Conservation (phyloP, 2,113 vertebrate genomes). For the Ondatra zibethicus region DNA sequence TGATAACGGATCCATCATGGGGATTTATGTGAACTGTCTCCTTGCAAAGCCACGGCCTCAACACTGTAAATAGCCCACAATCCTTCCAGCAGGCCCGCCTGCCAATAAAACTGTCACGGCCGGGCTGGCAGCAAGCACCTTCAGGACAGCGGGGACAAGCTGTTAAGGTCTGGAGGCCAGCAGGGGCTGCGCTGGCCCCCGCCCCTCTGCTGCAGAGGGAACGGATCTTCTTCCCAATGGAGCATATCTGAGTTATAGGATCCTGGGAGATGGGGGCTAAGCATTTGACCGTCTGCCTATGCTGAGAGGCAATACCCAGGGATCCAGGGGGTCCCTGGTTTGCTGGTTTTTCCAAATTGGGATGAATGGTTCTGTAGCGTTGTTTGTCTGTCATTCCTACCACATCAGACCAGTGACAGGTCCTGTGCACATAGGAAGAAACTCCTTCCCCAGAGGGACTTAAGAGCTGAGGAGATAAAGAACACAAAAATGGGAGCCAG, state of each 20-base stretch:
- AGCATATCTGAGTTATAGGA: background rate
- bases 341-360: background rate
- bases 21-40: slow-evolving; percentile 93
- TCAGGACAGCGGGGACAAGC: slow-evolving; percentile 85
- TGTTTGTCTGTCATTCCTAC: background rate
- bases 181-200: background rate
- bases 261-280: background rate
- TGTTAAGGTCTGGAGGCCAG: slow-evolving; percentile 78
- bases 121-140: slow-evolving; percentile 84
- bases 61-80: slow-evolving; percentile 89
- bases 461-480: background rate
- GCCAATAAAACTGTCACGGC: slow-evolving; percentile 90
- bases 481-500: background rate
- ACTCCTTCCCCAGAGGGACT: background rate
- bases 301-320: background rate
- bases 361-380: background rate
- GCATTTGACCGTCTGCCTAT: rapidly evolving
- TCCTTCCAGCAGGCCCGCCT: slow-evolving; percentile 86
- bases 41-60: slow-evolving; percentile 88
- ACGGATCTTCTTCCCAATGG: background rate
- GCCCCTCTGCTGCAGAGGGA: background rate
- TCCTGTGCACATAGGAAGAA: background rate
- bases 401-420: background rate
- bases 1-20: slow-evolving; percentile 92
- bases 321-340: background rate